phyloP scores from a whole-genome alignment of 1,140 invertebrate species.

The Myzus persicae region DNA sequence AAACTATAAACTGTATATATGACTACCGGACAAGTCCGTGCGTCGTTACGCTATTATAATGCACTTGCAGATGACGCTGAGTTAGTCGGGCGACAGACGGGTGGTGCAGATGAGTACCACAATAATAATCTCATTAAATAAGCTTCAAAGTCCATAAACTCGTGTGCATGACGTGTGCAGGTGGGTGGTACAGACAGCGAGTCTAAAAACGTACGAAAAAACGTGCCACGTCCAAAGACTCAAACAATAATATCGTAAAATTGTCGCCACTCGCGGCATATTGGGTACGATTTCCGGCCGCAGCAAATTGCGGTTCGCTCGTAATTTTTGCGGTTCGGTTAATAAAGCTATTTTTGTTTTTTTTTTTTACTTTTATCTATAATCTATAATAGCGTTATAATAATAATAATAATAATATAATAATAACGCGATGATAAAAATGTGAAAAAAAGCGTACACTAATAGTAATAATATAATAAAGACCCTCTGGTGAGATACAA shows the following conservation, averaged over 20 bases:
- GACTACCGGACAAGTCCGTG: no score
- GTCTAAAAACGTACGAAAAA: neutral
- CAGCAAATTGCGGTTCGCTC: neutral
- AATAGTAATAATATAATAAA: slow-evolving; percentile 51
- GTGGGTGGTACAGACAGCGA: neutral
- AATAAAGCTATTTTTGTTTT: neutral
- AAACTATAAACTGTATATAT: no score
- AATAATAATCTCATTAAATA: no score
- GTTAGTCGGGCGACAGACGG: no score
- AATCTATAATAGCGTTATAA: slow-evolving; percentile 5
- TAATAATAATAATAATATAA: slow-evolving; percentile 45
- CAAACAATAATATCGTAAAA: no score
- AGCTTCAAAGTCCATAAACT: neutral
- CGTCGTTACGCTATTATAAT: no score
- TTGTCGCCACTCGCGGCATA: neutral
- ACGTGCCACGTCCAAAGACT: neutral
- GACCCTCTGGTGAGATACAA: slow-evolving; percentile 56
- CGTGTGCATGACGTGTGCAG: no score
- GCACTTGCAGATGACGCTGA: no score
- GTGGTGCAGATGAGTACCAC: no score
- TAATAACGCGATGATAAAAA: slow-evolving; percentile 7
- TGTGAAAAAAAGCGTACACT: neutral
- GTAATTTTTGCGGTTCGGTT: no score
- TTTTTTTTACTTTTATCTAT: slow-evolving; percentile 1
- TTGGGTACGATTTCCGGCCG: neutral